Evolutionary conservation across 2,888 invertebrate genomes (phyloP).

Genomic region (Laothoe populi): DNA sequence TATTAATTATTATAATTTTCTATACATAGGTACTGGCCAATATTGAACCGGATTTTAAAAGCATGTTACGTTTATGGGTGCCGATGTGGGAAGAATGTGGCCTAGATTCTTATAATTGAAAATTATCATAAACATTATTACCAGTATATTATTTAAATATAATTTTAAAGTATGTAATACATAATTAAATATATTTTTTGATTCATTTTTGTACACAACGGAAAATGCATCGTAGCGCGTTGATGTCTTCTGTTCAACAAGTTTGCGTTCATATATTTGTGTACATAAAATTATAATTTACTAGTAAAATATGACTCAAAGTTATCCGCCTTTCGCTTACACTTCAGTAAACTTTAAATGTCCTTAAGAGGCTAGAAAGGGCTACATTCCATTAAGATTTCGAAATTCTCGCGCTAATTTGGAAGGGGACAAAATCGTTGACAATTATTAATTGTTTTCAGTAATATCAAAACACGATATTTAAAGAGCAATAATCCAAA

Average conservation of each 20-base stretch:
- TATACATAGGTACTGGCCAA: neutral
- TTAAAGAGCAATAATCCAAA: neutral
- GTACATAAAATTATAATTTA: neutral
- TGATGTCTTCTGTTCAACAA: slow-evolving; percentile 55
- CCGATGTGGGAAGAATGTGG: neutral
- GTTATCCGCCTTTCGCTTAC: slow-evolving; percentile 19
- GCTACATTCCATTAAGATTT: slow-evolving; percentile 6
- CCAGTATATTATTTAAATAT: neutral
- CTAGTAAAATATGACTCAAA: neutral
- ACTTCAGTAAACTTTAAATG: neutral
- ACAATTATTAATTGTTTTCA: no score
- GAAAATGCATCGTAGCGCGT: slow-evolving; percentile 45
- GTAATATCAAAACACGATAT: neutral
- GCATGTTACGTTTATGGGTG: no score
- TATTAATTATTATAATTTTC: no score
- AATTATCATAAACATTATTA: no score
- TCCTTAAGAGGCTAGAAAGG: slow-evolving; percentile 7
- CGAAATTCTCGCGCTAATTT: neutral
- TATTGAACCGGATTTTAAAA: neutral
- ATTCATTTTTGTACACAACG: neutral
- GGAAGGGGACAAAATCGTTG: neutral
- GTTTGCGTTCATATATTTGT: neutral
- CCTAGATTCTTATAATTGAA: neutral
- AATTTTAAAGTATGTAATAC: neutral
- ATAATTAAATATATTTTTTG: neutral